These are phyloP conservation scores for Percopsis transmontana DNA, from an alignment of 2,113 vertebrate genomes.

Conservation along the genomic window DNA sequence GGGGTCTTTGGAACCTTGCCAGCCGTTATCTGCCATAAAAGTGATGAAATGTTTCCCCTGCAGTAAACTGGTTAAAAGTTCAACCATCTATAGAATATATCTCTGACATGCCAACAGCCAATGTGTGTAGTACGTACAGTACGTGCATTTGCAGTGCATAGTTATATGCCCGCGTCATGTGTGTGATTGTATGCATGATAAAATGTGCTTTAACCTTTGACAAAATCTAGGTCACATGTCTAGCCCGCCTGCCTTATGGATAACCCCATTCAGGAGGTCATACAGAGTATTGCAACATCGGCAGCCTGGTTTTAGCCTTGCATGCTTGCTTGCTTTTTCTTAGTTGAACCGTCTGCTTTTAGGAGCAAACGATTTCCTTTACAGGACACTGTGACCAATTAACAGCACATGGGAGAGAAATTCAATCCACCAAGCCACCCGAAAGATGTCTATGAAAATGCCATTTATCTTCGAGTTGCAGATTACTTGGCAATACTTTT, in stretches of 20 bases:
- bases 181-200: conserved; percentile 10
- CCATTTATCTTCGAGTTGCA: no score
- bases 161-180: background rate
- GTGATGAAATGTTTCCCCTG: no score
- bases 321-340: background rate
- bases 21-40: no score
- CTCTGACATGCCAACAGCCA: no score
- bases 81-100: no score
- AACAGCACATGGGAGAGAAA: background rate
- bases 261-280: conserved; percentile 19
- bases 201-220: conserved; percentile 28
- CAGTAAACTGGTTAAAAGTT: no score
- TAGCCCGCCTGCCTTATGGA: conserved; percentile 1
- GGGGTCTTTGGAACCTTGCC: no score
- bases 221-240: conserved; percentile 32
- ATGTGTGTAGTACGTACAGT: no score
- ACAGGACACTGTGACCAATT: conserved; percentile 28
- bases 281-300: conserved; percentile 27
- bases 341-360: background rate
- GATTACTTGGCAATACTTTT: no score
- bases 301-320: conserved; percentile 6
- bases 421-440: background rate
- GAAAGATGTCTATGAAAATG: no score
- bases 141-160: no score
- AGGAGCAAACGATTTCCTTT: conserved; percentile 29